phyloP scores from a whole-genome alignment of 2,888 invertebrate species.

The Julus scandinavius region DNA sequence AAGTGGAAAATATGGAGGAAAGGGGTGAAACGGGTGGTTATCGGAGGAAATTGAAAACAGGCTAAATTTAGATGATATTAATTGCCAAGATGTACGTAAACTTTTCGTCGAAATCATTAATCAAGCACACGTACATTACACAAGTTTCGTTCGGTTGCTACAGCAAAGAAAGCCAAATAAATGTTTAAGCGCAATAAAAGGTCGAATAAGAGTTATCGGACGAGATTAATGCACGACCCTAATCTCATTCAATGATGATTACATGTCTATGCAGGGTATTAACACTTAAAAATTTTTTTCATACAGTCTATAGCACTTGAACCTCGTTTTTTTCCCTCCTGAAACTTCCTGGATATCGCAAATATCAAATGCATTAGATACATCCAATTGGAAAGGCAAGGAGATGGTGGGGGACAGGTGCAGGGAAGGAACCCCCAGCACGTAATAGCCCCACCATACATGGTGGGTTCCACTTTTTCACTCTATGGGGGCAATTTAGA shows the following conservation, averaged over 20 bases:
- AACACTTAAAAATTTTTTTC: too few species aligned
- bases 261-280: too few species aligned
- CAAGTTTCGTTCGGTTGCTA: not conserved
- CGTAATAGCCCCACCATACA: not conserved
- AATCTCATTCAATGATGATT: not conserved
- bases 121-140: not conserved
- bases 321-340: too few species aligned
- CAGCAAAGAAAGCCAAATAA: not conserved
- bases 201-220: not conserved
- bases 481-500: not conserved
- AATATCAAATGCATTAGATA: too few species aligned
- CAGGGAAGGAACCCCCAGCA: not conserved
- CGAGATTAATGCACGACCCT: not conserved
- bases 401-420: not conserved
- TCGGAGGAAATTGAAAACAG: not conserved
- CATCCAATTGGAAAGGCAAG: not conserved
- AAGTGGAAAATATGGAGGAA: not conserved
- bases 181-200: not conserved
- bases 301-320: too few species aligned
- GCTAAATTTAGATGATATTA: not conserved
- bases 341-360: too few species aligned
- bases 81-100: not conserved
- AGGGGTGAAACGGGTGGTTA: not conserved
- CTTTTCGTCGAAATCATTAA: not conserved
- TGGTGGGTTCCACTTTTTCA: not conserved